Base-by-base conservation (phyloP, 2,888 invertebrate genomes). In the Oxycera nigricornis region DNA sequence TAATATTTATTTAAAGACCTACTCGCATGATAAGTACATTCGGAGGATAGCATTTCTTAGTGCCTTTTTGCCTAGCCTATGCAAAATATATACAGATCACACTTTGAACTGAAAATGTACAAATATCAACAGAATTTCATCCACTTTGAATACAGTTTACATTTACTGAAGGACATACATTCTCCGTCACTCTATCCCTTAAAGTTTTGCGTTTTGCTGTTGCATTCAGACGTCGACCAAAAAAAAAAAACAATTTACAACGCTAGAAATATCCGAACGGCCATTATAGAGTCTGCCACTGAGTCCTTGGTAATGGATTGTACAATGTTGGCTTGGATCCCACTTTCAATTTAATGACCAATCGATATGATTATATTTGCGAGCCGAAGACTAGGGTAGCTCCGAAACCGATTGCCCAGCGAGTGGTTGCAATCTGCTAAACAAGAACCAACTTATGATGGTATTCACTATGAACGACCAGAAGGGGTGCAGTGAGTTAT, bases 341-440 rank as follows among this genome's bases (percentile, higher is more conserved):
- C 6, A 65, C 65, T 31, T 70, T 35, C 30, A 70, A 70, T 52
- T 55, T 70, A 70, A 70, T 70, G 70, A 55, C 22, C 11, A 70
- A 52, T 70, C 70, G 70, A 70, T 70, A 52, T 6, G 52, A 52
- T 30, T 52, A 68, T 52, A 52, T 30, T 14, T 22, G 35, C 20
- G 14, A 30, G 17, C n/a, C 59, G 30, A 65, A 24, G 24, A 30
- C n/a, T n/a, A n/a, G n/a, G n/a, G n/a, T n/a, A n/a, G n/a, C n/a
- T n/a, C n/a, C n/a, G n/a, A n/a, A n/a, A n/a, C n/a, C n/a, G n/a
- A n/a, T n/a, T n/a, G n/a, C n/a, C n/a, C n/a, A n/a, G n/a, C n/a
- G n/a, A n/a, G n/a, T n/a, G n/a, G n/a, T n/a, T n/a, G n/a, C n/a
- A n/a, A n/a, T n/a, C n/a, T n/a, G n/a, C n/a, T n/a, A n/a, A n/a